Evolutionary conservation across 2,888 invertebrate genomes (phyloP).

Genomic region (Pyrgus malvae): DNA sequence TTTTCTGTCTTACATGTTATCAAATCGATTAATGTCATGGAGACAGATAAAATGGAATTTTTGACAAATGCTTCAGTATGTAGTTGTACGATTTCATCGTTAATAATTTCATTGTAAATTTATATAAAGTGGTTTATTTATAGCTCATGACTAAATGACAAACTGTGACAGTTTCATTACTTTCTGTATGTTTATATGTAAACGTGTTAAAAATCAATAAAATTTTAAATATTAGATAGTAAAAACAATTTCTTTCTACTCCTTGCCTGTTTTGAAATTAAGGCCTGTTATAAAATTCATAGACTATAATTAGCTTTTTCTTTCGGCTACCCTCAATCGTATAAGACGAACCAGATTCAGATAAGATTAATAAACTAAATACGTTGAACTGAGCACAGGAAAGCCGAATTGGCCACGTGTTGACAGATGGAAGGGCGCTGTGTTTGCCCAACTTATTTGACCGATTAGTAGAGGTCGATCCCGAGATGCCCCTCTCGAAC

Average conservation of each 20-base stretch:
- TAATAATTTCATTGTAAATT: background rate
- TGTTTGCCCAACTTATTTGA: conserved; percentile 55
- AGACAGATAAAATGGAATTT: conserved; percentile 35
- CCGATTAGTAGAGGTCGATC: conserved; percentile 60
- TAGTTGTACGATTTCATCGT: no score
- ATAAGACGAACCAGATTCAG: conserved; percentile 2
- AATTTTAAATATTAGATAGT: no score
- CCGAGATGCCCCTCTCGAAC: conserved; percentile 41
- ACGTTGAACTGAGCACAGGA: conserved; percentile 7
- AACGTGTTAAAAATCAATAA: no score
- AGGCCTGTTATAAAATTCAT: no score
- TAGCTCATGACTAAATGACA: no score
- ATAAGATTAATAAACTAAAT: conserved; percentile 12
- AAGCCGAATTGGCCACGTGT: conserved; percentile 45
- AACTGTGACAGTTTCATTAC: no score
- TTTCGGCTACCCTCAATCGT: no score
- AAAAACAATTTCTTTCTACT: no score
- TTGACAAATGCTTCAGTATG: background rate
- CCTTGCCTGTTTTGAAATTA: no score
- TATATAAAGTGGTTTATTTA: no score
- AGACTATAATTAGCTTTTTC: no score
- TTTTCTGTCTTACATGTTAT: conserved; percentile 36
- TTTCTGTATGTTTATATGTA: no score
- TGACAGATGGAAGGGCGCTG: conserved; percentile 59
- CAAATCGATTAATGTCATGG: conserved; percentile 59